phyloP scores from a whole-genome alignment of 2,113 vertebrate genomes.

The Myocastor coypus region DNA sequence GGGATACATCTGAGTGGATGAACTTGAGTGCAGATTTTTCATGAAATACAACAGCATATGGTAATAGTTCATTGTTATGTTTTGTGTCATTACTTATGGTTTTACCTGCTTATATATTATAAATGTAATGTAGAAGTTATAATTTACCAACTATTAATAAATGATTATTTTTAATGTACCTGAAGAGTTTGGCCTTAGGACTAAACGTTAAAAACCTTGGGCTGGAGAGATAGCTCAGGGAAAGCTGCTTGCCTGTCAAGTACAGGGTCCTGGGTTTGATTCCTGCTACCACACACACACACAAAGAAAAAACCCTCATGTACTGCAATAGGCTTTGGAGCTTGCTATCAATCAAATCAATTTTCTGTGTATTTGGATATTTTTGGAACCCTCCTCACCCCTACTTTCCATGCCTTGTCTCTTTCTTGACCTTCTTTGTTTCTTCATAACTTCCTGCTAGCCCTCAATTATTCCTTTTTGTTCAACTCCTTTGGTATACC shows the following conservation, averaged over 20 bases:
- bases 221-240: too few relatives aligned
- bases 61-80: not conserved
- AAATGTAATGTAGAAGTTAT: conserved; percentile 37
- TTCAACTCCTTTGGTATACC: not conserved
- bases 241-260: too few relatives aligned
- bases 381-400: not conserved
- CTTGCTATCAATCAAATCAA: not conserved
- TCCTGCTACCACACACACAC: too few relatives aligned
- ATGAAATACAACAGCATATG: conserved; percentile 3
- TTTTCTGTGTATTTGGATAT: conserved; percentile 29
- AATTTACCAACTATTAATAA: conserved; percentile 53
- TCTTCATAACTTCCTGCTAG: not conserved
- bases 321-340: not conserved
- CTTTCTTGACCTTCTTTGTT: not conserved
- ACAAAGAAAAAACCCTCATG: not conserved
- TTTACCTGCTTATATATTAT: conserved; percentile 39
- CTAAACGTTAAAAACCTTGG: not conserved
- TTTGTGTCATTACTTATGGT: conserved; percentile 23
- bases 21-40: not conserved
- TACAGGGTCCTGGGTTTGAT: too few relatives aligned
- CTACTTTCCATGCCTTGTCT: not conserved
- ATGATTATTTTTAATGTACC: conserved; percentile 43
- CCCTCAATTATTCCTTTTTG: conserved; percentile 16
- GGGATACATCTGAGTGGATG: not conserved
- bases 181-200: not conserved